Percentiles rank a stretch among this genome's conserved stretches.
Evolutionary conservation across 2,797 vertebrate species (phyloP).

Genomic region (Darevskia nairensis): DNA sequence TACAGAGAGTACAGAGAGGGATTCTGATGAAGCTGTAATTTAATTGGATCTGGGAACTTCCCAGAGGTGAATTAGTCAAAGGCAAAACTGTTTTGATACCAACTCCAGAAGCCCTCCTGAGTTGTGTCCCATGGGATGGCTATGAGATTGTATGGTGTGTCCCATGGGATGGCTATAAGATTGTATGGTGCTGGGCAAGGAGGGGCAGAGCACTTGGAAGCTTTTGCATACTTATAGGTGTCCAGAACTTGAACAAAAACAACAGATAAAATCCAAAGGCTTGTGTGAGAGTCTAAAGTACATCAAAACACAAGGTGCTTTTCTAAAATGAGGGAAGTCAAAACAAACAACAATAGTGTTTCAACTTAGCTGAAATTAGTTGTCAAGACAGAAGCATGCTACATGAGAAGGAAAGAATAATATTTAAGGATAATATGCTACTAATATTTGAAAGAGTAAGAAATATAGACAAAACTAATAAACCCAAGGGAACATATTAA

Average conservation of each 20-base stretch:
- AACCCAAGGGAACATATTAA: not conserved
- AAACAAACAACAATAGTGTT: not conserved
- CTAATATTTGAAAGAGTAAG: not conserved
- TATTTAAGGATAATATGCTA: not conserved
- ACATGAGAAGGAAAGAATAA: not conserved
- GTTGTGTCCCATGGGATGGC: not conserved
- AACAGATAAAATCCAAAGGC: not conserved
- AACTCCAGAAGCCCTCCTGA: not conserved
- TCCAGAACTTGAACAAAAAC: not conserved
- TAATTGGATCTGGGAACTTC: not conserved
- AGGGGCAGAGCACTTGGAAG: not conserved
- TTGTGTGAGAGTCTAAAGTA: not conserved
- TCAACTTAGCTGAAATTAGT: not conserved
- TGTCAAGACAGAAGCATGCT: not conserved
- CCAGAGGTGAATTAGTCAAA: not conserved
- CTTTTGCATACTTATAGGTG: not conserved
- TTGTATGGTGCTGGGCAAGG: too few relatives aligned
- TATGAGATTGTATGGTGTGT: not conserved
- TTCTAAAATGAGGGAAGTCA: not conserved
- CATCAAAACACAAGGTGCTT: not conserved
- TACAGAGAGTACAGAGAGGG: too few relatives aligned
- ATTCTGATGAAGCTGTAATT: not conserved
- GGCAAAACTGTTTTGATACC: not conserved
- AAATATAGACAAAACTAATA: not conserved
- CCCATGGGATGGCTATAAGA: not conserved